Evolutionary conservation across 2,888 invertebrate species (phyloP).

Genomic region (Poecilobothrus nobilitatus): DNA sequence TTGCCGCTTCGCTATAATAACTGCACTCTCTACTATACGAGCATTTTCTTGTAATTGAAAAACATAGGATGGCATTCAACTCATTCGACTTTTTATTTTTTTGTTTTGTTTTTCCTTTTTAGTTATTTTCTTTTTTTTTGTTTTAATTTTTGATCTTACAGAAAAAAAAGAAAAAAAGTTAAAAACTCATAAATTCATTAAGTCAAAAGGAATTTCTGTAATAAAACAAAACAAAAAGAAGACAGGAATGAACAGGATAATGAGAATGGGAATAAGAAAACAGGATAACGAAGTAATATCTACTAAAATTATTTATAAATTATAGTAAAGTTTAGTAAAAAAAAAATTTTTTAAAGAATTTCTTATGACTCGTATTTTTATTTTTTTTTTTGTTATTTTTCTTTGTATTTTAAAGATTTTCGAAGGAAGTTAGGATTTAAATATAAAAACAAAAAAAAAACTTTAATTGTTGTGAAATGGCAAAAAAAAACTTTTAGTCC

Average conservation of each 20-base stretch:
- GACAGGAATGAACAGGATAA: too few relatives aligned
- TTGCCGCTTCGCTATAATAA: background rate
- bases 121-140: background rate
- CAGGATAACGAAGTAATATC: background rate
- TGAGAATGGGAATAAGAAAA: too few relatives aligned
- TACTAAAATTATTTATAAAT: background rate
- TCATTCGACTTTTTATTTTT: too few relatives aligned
- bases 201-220: conserved; percentile 7
- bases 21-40: background rate
- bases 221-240: background rate
- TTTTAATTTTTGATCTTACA: conserved; percentile 3
- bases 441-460: too few relatives aligned
- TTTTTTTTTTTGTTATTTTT: too few relatives aligned
- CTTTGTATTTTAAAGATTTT: too few relatives aligned
- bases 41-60: background rate
- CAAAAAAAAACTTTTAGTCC: too few relatives aligned
- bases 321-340: background rate
- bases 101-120: background rate
- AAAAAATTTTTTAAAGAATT: background rate
- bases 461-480: too few relatives aligned
- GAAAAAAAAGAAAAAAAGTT: background rate
- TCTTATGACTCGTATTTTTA: too few relatives aligned
- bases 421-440: too few relatives aligned
- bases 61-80: background rate
- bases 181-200: conserved; percentile 8